Evolutionary conservation across 2,888 invertebrate species (phyloP), one percentile per base, ranked within the genome.

Genomic region (Melinopterus prodromus): DNA sequence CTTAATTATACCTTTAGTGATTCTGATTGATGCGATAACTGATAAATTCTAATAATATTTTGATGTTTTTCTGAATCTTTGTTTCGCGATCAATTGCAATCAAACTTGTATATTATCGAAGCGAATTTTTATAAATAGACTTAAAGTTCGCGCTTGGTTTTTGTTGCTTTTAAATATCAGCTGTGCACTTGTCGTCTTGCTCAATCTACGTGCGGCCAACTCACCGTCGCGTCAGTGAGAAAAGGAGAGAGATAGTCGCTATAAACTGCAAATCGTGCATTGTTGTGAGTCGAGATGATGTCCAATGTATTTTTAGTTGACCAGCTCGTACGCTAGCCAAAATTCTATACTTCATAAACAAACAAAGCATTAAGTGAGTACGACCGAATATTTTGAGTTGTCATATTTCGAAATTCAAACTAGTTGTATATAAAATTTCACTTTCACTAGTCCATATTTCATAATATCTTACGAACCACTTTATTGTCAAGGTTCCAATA

Each of bases 401-500:
- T 9, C 53, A 53, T 9, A 12, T 53, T 53, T 53, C 53, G 53
- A 53, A 53, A 53, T 53, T 53, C 53, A 53, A 53, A 53, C 53
- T 53, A 53, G 53, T 53, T 53, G 53, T 53, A 6, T 53, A 53
- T 53, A 53, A 7, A 53, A 12, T 26, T 53, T 53, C 53, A 53
- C 53, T 53, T 53, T 53, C 53, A 53, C 53, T 53, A 53, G 53
- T 53, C 2, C 53, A 53, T 53, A 53, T 53, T 53, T 53, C 53
- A 53, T 53, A 53, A 53, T 53, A 53, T 53, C 53, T 53, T 4
- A 53, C 12, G 9, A 53, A 53, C 53, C 53, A 53, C 53, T 53
- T 53, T 53, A 26, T 76, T 76, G 53, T 76, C 37, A 76, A 76
- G 53, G 69, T 77, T 77, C 15, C 77, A 69, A 16, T 77, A 69